phyloP scores from a whole-genome alignment of 1,140 invertebrate genomes.

The Brachionus manjavacas region DNA sequence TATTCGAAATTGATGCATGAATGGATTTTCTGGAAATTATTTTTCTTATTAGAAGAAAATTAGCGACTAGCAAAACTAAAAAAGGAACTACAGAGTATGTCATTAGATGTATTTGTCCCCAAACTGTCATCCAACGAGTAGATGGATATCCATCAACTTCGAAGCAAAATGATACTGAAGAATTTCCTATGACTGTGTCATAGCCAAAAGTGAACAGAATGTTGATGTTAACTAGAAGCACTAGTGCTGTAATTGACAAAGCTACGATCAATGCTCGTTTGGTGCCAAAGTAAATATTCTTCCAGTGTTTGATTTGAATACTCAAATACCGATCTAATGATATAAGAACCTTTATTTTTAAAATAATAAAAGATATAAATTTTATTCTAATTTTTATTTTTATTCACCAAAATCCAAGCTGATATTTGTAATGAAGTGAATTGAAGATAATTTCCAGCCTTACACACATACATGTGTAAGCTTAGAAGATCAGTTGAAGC shows the following conservation, averaged over 20 bases:
- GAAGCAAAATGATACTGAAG: not conserved
- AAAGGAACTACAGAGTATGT: conserved; percentile 20
- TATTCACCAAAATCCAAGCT: conserved; percentile 36
- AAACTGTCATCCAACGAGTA: conserved; percentile 11
- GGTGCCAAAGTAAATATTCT: not conserved
- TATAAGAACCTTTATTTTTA: not conserved
- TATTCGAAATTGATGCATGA: not conserved
- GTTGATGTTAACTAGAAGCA: not conserved
- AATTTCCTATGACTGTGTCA: not conserved
- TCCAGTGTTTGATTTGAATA: conserved; percentile 36
- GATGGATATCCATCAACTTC: not conserved
- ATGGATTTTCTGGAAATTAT: not conserved
- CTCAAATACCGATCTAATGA: conserved; percentile 12
- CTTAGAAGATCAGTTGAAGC: not conserved
- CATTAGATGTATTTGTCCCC: conserved; percentile 19
- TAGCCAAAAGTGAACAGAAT: conserved; percentile 20
- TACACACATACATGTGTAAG: not conserved
- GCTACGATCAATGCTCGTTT: not conserved
- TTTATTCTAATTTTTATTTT: not conserved
- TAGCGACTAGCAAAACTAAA: not conserved
- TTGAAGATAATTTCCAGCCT: conserved; percentile 26
- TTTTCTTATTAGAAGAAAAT: conserved; percentile 15
- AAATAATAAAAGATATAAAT: not conserved
- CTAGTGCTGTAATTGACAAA: not conserved
- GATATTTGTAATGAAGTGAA: conserved; percentile 34